These are phyloP conservation scores for Falco naumanni DNA, from an alignment of 2,797 vertebrate genomes.

Conservation along the genomic window DNA sequence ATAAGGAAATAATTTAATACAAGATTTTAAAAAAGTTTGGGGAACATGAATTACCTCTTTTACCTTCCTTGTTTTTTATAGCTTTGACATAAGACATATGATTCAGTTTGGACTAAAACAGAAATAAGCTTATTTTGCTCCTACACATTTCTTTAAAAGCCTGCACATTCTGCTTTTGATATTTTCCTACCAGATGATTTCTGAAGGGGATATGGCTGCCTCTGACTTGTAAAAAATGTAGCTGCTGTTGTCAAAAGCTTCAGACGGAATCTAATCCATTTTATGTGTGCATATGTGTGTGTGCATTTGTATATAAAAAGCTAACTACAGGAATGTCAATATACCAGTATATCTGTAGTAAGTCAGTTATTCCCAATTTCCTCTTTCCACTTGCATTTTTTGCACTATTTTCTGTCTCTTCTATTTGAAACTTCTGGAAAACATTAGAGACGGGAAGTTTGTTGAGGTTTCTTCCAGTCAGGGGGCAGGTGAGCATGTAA, in stretches of 20 bases:
- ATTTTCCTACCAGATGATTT: slow-evolving; percentile 33
- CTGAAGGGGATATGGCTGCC: slow-evolving; percentile 1
- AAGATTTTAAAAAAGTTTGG: not conserved
- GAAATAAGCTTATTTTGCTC: slow-evolving; percentile 52
- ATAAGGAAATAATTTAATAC: slow-evolving; percentile 16
- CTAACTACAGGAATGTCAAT: not conserved
- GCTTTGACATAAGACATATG: slow-evolving; percentile 53
- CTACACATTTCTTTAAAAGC: slow-evolving; percentile 48
- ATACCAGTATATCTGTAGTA: not conserved
- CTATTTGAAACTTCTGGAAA: not conserved
- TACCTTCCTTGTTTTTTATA: slow-evolving; percentile 49
- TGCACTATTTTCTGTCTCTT: not conserved
- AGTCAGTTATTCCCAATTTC: not conserved
- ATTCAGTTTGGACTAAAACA: slow-evolving; percentile 55
- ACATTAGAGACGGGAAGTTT: not conserved
- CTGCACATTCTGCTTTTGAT: slow-evolving; percentile 1
- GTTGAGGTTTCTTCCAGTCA: not conserved
- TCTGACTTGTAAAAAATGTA: not conserved
- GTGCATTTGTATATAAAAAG: not conserved
- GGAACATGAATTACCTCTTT: slow-evolving; percentile 21
- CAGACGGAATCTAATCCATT: not conserved
- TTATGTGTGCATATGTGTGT: not conserved
- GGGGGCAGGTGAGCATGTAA: not conserved
- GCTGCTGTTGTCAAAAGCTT: not conserved
- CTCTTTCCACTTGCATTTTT: not conserved